Conservation (phyloP, 2,797 vertebrate species). For the Mallotus villosus region DNA sequence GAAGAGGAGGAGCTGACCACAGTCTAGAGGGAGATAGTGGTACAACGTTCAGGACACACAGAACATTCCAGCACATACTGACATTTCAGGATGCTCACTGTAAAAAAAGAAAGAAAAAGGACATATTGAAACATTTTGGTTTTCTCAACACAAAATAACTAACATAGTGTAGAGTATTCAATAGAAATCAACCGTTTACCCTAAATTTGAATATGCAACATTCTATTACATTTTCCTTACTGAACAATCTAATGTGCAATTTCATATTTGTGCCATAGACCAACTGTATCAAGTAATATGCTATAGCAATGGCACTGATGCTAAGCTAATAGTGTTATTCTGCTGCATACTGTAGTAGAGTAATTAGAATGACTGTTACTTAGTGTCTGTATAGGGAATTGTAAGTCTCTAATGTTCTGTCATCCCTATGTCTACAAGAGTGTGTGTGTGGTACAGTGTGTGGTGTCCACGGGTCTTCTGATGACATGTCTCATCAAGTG, state of each 20-base stretch:
- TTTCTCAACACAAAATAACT: not conserved
- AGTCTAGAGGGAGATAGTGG: constrained; percentile 13
- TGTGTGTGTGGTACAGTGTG: not conserved
- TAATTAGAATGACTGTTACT: no score
- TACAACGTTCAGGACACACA: not conserved
- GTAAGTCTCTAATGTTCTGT: not conserved
- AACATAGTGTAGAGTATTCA: no score
- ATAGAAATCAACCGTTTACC: no score
- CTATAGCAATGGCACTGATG: not conserved
- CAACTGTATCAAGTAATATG: not conserved
- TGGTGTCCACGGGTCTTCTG: not conserved
- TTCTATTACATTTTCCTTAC: not conserved
- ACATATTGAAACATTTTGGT: not conserved
- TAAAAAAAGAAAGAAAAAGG: not conserved
- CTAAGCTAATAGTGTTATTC: not conserved
- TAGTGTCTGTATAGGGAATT: not conserved
- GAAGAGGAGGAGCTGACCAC: constrained; percentile 56
- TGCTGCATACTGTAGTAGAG: not conserved
- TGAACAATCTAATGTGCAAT: not conserved
- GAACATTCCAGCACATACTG: not conserved
- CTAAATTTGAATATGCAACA: not conserved
- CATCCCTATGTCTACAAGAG: not conserved
- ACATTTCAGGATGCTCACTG: no score
- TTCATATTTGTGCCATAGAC: not conserved
- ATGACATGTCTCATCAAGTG: not conserved